Conservation (phyloP, 2,113 vertebrate genomes). For the Eublepharis macularius region DNA sequence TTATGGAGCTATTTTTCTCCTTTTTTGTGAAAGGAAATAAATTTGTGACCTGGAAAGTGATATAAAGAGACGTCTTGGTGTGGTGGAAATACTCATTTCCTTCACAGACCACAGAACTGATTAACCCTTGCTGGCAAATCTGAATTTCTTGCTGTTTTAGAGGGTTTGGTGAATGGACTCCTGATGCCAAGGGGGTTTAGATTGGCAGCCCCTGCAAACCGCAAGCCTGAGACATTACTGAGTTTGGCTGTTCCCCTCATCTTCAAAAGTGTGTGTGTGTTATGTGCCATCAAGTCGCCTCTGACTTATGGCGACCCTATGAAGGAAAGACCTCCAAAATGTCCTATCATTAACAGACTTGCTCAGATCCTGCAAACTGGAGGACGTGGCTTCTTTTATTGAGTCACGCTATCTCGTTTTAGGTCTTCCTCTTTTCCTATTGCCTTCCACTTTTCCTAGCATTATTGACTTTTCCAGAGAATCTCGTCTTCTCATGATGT, state of each 20-base stretch:
- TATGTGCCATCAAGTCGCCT: no score
- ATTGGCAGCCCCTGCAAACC: background rate
- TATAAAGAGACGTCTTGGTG: background rate
- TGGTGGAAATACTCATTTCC: constrained; percentile 1
- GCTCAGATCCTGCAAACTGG: no score
- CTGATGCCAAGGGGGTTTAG: constrained; percentile 22
- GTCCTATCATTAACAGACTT: no score
- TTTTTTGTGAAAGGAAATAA: background rate
- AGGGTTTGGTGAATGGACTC: background rate
- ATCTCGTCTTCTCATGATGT: no score
- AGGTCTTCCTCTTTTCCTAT: no score
- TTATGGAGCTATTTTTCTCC: background rate
- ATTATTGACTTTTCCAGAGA: no score
- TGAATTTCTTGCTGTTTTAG: background rate
- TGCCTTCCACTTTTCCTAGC: no score
- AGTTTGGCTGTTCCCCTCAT: background rate
- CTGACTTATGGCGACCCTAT: no score
- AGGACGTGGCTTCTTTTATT: no score
- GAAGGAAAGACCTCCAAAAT: no score
- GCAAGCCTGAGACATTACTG: background rate
- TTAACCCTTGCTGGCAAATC: background rate
- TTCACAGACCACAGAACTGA: background rate
- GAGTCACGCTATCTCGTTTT: no score
- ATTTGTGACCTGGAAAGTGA: background rate
- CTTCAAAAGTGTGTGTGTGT: background rate